Evolutionary conservation across 2,888 invertebrate genomes (phyloP).

Genomic region (Galeruca laticollis): DNA sequence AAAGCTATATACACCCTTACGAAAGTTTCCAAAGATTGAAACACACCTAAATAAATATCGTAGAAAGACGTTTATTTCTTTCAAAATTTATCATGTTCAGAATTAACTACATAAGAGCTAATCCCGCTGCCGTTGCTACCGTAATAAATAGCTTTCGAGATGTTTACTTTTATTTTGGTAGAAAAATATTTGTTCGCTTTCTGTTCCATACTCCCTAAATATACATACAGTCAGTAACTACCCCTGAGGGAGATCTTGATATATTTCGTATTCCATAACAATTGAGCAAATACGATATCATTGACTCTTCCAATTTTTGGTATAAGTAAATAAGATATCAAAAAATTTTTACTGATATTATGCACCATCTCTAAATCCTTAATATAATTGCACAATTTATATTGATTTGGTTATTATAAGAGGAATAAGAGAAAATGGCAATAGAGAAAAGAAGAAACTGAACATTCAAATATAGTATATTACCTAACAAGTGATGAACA

Average conservation of each 20-base stretch:
- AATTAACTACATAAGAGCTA: slow-evolving; percentile 14
- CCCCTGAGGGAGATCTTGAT: background rate
- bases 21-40: no score
- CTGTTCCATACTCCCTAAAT: slow-evolving; percentile 13
- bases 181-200: slow-evolving; percentile 28
- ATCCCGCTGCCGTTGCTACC: background rate
- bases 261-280: background rate
- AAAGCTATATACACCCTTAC: no score
- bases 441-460: no score
- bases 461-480: no score
- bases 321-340: background rate
- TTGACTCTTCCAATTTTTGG: background rate
- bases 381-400: no score
- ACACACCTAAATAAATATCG: no score
- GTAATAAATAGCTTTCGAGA: slow-evolving; percentile 20
- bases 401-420: no score
- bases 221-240: background rate
- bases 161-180: slow-evolving; percentile 26
- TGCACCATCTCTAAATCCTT: no score
- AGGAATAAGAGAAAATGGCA: no score
- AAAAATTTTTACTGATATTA: no score
- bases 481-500: no score
- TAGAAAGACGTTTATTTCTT: slow-evolving; percentile 3
- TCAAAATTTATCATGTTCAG: slow-evolving; percentile 23
- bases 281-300: background rate